A percentile compares a stretch with the other conserved stretches of the same genome.
phyloP scores from a whole-genome alignment of 2,113 vertebrate species.

The Sminthopsis crassicaudata region DNA sequence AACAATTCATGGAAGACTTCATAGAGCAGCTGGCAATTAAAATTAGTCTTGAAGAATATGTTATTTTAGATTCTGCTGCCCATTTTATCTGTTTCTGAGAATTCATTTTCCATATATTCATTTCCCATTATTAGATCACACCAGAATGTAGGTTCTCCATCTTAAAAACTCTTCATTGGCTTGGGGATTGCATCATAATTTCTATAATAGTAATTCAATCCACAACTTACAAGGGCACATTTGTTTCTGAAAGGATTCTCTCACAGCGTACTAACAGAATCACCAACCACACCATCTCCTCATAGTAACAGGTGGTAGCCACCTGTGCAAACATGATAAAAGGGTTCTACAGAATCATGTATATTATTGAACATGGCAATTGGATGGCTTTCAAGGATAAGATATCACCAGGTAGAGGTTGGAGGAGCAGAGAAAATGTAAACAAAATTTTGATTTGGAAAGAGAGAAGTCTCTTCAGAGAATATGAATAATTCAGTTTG shows the following conservation, averaged over 20 bases:
- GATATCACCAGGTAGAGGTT: background rate
- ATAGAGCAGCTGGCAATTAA: background rate
- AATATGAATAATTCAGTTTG: background rate
- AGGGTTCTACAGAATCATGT: background rate
- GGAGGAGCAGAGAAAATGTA: background rate
- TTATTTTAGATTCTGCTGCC: background rate
- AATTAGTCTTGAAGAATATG: background rate
- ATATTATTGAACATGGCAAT: background rate
- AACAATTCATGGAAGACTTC: background rate
- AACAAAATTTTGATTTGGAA: background rate
- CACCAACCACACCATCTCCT: background rate
- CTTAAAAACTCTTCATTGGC: background rate
- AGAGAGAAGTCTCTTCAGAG: background rate
- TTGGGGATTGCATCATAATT: background rate
- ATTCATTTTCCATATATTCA: background rate
- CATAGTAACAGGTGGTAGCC: background rate
- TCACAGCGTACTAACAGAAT: background rate
- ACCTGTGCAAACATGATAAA: background rate
- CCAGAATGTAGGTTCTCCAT: background rate
- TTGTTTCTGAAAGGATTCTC: background rate
- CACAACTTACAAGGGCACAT: background rate
- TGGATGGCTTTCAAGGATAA: background rate
- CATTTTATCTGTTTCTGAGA: background rate
- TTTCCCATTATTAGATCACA: background rate
- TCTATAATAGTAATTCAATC: background rate